Evolutionary conservation across 2,113 vertebrate genomes (phyloP), one percentile per base, ranked within the genome.

Genomic region (Dasyurus viverrinus): DNA sequence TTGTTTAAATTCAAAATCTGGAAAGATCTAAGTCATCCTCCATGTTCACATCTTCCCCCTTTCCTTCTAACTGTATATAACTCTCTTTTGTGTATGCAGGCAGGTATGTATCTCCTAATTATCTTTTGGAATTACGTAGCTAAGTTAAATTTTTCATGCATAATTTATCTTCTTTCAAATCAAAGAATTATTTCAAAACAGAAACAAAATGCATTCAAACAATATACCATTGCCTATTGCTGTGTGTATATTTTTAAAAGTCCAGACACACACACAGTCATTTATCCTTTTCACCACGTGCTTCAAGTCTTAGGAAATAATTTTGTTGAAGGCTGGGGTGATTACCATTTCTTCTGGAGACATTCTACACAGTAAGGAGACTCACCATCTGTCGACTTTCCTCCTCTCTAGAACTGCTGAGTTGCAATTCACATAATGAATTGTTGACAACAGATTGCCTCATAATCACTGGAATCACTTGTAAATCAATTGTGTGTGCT

Each of bases 381-480:
- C 36, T 94, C 27, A 36, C 8, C 46, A n/a, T 60, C 48, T 91
- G 50, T 94, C 95, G 89, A 92, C 19, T 89, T 89, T 36, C 16
- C 14, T 84, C 53, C 36, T 93, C 84, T 42, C 55, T 46, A 68
- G 92, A 53, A 93, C 11, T n/a, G 46, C 47, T 97, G 93, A 96
- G n/a, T 46, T 94, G 53, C 89, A 94, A 94, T 95, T n/a, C 50
- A 27, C 8, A 93, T 54, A 92, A 93, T 91, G 52, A 92, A 53
- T 42, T 94, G 89, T 93, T 97, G 92, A 94, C 91, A 97, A 92
- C 47, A 93, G 90, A 92, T 96, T 94, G 57, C 53, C 93, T 89
- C 54, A 94, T 92, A 94, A 96, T 48, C 16, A 30, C 54, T 68
- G 48, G 95, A 9, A 60, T 48, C 91, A 76, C 10, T 22, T 23